Percentiles rank a stretch among this genome's conserved stretches.
phyloP scores from a whole-genome alignment of 2,888 invertebrate species.

The Maniola hyperantus region DNA sequence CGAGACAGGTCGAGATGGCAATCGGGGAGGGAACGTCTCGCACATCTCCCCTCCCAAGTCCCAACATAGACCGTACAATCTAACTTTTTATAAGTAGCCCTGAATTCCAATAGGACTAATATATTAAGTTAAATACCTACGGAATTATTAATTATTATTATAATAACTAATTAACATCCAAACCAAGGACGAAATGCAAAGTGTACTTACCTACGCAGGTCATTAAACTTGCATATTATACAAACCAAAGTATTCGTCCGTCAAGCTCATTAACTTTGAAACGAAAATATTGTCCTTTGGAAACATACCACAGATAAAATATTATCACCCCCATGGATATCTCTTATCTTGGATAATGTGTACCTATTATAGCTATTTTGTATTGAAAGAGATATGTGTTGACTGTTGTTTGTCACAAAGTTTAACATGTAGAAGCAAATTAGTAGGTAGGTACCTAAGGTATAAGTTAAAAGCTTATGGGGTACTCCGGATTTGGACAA shows the following conservation, averaged over 20 bases:
- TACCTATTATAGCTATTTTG: no score
- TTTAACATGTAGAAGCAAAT: conserved; percentile 35
- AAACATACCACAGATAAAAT: conserved; percentile 8
- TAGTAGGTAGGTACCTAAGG: conserved; percentile 20
- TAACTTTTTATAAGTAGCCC: no score
- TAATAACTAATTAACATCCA: no score
- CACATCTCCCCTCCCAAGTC: no score
- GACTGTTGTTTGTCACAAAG: conserved; percentile 24
- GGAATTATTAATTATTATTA: no score
- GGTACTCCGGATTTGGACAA: conserved; percentile 16
- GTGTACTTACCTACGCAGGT: not conserved
- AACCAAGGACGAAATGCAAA: not conserved
- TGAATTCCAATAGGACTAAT: no score
- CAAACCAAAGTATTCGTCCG: conserved; percentile 1
- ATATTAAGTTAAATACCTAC: no score
- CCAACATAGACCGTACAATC: no score
- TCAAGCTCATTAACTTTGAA: not conserved
- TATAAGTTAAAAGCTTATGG: conserved; percentile 25
- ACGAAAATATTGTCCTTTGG: not conserved
- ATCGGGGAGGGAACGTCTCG: no score
- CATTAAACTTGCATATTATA: not conserved
- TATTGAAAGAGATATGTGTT: conserved; percentile 33
- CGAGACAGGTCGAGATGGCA: no score
- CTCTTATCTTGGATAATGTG: not conserved
- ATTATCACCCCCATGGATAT: not conserved